A percentile compares a stretch with the other conserved stretches of the same genome.
Evolutionary conservation across 2,888 invertebrate genomes (phyloP).

Genomic region (Augochlorella aurata): DNA sequence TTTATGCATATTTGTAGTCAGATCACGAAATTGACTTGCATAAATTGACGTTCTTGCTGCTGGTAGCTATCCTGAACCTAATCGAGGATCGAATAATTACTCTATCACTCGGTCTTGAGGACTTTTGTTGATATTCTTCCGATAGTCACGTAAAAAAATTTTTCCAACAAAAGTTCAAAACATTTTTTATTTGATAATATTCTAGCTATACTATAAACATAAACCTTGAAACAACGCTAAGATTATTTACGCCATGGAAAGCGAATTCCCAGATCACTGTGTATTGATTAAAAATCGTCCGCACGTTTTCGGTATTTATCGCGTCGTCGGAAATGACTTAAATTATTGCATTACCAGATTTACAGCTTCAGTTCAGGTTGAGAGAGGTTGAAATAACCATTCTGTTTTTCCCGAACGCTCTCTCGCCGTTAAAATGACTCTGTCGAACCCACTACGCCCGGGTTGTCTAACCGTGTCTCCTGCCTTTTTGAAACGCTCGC

Average conservation of each 20-base stretch:
- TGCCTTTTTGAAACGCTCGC: constrained; percentile 60
- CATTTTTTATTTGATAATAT: too few relatives aligned
- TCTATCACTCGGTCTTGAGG: too few relatives aligned
- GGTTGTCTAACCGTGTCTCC: constrained; percentile 53
- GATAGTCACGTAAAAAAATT: too few relatives aligned
- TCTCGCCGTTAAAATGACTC: constrained; percentile 36
- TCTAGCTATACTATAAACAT: too few relatives aligned
- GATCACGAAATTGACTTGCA: neutral
- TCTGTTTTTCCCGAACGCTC: constrained; percentile 21
- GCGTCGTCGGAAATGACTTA: neutral
- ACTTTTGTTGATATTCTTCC: too few relatives aligned
- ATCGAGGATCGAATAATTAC: too few relatives aligned
- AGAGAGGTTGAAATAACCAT: constrained; percentile 1
- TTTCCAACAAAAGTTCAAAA: too few relatives aligned
- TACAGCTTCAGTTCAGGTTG: neutral
- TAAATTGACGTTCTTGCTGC: neutral
- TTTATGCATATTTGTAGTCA: neutral
- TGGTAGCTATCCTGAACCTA: too few relatives aligned
- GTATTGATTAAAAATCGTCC: neutral
- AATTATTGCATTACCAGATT: neutral
- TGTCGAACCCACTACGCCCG: constrained; percentile 16
- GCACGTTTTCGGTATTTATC: neutral
- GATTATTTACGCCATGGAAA: too few relatives aligned
- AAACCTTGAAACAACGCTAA: too few relatives aligned
- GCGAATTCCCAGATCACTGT: neutral